Evolutionary conservation across 2,797 vertebrate genomes (phyloP).

Genomic region (Heteromormyrus szaboi): DNA sequence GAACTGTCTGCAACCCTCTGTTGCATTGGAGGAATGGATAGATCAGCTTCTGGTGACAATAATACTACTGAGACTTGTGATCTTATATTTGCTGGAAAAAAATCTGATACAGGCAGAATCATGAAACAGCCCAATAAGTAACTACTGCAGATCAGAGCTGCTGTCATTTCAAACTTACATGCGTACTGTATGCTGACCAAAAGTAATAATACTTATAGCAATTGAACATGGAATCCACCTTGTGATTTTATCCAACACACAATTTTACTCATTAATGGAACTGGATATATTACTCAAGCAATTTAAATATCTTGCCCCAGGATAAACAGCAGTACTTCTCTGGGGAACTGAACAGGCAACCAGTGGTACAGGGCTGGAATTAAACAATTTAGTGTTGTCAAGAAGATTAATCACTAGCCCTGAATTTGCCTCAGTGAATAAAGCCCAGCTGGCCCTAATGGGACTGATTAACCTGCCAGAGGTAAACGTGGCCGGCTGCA

Average conservation of each 20-base stretch:
- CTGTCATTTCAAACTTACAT: neutral
- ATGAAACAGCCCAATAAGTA: neutral
- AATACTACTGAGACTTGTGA: neutral
- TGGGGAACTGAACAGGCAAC: neutral
- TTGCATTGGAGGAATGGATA: neutral
- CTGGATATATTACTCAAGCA: neutral
- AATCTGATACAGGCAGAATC: neutral
- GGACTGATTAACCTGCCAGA: neutral
- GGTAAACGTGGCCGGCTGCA: neutral
- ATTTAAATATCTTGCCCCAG: neutral
- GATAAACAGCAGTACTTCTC: neutral
- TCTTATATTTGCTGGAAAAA: neutral
- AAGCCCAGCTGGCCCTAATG: neutral
- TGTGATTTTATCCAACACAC: neutral
- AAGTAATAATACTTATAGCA: neutral
- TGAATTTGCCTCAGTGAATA: neutral
- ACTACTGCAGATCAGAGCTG: neutral
- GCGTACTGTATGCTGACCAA: neutral
- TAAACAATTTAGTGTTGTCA: neutral
- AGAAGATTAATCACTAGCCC: slow-evolving; percentile 5
- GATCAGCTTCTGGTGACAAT: neutral
- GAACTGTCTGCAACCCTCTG: neutral
- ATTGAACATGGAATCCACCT: neutral
- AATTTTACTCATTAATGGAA: neutral
- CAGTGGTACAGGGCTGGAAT: neutral